A percentile compares a stretch with the other conserved stretches of the same genome.
phyloP scores from a whole-genome alignment of 53 echinoderm and acorn worm genomes.

The Antedon mediterranea region DNA sequence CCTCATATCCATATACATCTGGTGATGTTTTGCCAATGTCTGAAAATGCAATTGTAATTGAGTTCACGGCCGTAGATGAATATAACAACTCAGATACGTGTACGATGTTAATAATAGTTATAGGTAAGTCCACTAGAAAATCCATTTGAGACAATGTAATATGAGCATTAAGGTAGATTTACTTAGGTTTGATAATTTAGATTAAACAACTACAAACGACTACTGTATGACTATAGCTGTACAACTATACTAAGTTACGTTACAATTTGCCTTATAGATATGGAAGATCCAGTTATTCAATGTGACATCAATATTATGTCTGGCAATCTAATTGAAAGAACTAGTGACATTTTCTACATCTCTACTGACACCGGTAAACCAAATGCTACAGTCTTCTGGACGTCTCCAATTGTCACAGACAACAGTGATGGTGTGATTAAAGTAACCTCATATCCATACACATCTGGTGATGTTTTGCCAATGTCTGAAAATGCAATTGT shows the following conservation, averaged over 20 bases:
- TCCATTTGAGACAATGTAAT: no score
- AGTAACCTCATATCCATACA: background rate
- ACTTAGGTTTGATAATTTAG: no score
- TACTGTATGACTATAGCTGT: no score
- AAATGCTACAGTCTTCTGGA: background rate
- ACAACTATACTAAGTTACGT: no score
- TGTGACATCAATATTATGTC: no score
- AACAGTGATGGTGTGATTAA: background rate
- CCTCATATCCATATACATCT: background rate
- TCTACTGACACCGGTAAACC: background rate
- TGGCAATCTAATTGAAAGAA: background rate
- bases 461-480: background rate
- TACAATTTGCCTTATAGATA: no score
- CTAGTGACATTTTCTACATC: background rate
- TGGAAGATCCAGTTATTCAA: no score
- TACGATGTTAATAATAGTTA: background rate
- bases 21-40: background rate
- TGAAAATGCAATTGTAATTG: background rate
- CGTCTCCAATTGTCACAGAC: background rate
- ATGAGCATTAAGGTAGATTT: no score
- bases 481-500: background rate
- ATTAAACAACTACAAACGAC: no score
- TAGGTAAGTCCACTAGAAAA: background rate
- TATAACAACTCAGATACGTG: background rate
- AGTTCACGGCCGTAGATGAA: background rate